Evolutionary conservation across 1,140 invertebrate species (phyloP), one percentile per base, ranked within the genome.

Genomic region (Zaprionus ornatus): DNA sequence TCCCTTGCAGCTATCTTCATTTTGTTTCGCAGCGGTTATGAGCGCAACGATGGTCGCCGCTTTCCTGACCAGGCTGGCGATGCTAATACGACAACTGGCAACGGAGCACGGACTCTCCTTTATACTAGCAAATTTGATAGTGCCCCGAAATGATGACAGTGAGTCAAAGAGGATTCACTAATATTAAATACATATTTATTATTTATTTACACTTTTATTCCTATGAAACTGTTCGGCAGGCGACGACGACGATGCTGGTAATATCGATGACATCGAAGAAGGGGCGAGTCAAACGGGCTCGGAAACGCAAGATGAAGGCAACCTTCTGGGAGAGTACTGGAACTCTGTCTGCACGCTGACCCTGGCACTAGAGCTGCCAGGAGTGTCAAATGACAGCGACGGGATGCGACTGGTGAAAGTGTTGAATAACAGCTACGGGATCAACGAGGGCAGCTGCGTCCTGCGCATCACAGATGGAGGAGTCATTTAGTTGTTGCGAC

Each of bases 321-420:
- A 59, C 19, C 66, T 70, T 29, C 25, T 91, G 40, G 88, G 87
- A n/a, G 12, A 60, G 5, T 88, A 84, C 35, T 91, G 87, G 87
- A 54, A 57, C 12, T 79, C 88, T 4, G 80, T 91, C n/a, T 73
- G 84, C 21, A 84, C 80, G 12, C 65, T 91, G 10, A 42, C 67
- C 12, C 9, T 91, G 55, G 60, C 57, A 1, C 50, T 91, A 15
- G 80, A 91, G 29, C 48, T 77, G 25, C 59, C 72, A 4, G 50
- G 27, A 13, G 45, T 42, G 19, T 21, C 35, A 19, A n/a, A 29
- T 1, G 45, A 19, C 37, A 55, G 12, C 42, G 69, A 84, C 15
- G 70, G 69, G 29, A 19, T 82, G 32, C 88, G 91, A 13, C 23
- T 79, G 25, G 6, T 92, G 6, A 80, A 67, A 25, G 60, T 92